Conservation (phyloP, 1,140 invertebrate species). For the Theocolax elegans region DNA sequence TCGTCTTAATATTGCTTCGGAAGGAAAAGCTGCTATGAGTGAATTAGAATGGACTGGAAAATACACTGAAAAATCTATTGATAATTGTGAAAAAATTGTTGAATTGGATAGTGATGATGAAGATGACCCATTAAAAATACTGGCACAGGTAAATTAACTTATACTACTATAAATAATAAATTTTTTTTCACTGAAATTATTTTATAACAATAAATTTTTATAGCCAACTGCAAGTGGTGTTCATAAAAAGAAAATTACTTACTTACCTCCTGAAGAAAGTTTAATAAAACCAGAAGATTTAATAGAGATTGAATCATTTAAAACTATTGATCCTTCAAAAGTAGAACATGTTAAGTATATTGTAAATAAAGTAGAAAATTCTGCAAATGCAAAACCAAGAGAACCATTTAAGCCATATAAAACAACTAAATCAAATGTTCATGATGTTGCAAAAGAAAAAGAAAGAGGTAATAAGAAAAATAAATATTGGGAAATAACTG, state of each 20-base stretch:
- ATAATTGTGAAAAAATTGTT: conserved; percentile 48
- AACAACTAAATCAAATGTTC: conserved; percentile 73
- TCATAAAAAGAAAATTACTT: conserved; percentile 71
- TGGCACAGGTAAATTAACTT: conserved; percentile 68
- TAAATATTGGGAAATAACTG: conserved; percentile 76
- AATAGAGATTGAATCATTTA: conserved; percentile 67
- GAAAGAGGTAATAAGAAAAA: conserved; percentile 69
- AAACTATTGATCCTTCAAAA: conserved; percentile 45
- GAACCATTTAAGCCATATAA: conserved; percentile 73
- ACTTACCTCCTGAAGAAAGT: conserved; percentile 67
- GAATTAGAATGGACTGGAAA: conserved; percentile 77
- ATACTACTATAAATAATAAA: neutral
- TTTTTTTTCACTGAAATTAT: conserved; percentile 23
- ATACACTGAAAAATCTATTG: conserved; percentile 54
- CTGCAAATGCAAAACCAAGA: conserved; percentile 55
- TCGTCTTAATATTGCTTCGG: conserved; percentile 70
- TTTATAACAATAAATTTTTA: conserved; percentile 11
- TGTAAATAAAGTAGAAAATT: conserved; percentile 69
- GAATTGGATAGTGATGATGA: conserved; percentile 76
- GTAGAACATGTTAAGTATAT: conserved; percentile 71
- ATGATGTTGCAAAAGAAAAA: conserved; percentile 73
- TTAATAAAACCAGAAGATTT: conserved; percentile 74
- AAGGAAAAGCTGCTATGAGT: conserved; percentile 70
- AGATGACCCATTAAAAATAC: conserved; percentile 74
- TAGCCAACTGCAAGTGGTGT: conserved; percentile 66